Evolutionary conservation across 2,888 invertebrate species (phyloP), one percentile per base, ranked within the genome.

Genomic region (Bibio marci): DNA sequence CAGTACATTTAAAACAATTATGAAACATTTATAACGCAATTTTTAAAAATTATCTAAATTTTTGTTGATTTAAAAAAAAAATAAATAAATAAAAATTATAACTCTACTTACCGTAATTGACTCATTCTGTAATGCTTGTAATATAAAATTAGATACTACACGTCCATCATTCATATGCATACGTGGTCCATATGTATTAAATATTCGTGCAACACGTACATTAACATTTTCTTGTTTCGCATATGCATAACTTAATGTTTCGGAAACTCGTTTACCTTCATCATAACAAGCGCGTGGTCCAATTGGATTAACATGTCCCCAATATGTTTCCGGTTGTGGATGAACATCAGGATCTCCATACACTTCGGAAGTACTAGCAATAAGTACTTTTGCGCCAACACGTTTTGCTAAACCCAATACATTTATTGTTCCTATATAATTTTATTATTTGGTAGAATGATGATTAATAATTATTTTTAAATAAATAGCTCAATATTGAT

Each of bases 111-210:
- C 90, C 4, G 95, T 95, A 39, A 99, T 90, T 3, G 88, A 82
- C 54, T 94, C 76, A 57, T 90, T 87, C 56, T 92, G 86, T 41
- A 99, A 63, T 0, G 95, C 91, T 64, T 99, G 97, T 47, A 97
- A 71, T 47, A 98, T 88, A 54, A 99, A 98, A 66, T 99, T 99
- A 12, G 95, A 95, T 2, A 98, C 97, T 1, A 98, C 95, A 30
- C 98, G 70, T 2, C 98, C 98, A 60, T 98, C 98, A 46, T 94
- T 90, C 73, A 91, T 90, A 54, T 95, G 95, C 98, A 98, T 98
- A 49, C 98, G 66, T 1, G 98, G 98, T 0, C 98, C 98, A 56
- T 91, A 98, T 0, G 98, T 98, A 60, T 98, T 98, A 62, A 98
- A 98, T 50, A 99, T 99, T 46, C 98, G 70, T 2, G 98, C 98